These are phyloP conservation scores for Babyrousa celebensis DNA, from an alignment of 2,797 vertebrate species.

Conservation along the genomic window DNA sequence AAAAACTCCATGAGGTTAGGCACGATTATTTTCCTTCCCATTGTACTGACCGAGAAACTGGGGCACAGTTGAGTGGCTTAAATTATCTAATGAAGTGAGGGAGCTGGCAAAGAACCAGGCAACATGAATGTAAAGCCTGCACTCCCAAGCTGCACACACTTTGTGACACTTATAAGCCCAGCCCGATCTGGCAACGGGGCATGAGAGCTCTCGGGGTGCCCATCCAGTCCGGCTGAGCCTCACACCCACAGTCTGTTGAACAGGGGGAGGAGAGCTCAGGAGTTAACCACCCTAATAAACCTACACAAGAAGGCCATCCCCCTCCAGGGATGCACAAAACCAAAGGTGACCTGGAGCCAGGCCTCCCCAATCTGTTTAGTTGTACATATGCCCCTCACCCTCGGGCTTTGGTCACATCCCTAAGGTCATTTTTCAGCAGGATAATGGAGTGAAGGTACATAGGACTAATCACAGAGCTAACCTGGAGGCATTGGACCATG, in stretches of 20 bases:
- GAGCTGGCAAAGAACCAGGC: neutral
- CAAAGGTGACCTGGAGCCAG: neutral
- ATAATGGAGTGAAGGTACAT: slow-evolving; percentile 35
- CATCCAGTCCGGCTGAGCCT: neutral
- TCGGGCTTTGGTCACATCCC: slow-evolving; percentile 60
- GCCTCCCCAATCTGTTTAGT: slow-evolving; percentile 16
- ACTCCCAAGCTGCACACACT: neutral
- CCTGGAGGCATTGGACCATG: slow-evolving; percentile 4
- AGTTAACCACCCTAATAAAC: neutral
- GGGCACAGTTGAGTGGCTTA: neutral
- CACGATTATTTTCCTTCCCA: neutral
- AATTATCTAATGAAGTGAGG: neutral
- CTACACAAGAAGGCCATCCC: neutral
- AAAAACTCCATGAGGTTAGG: neutral
- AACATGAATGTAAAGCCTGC: slow-evolving; percentile 1
- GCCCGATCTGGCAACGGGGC: neutral
- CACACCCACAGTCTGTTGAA: neutral
- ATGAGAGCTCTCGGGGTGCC: neutral
- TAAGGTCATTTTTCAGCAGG: neutral
- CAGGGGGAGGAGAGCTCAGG: neutral
- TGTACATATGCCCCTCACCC: neutral
- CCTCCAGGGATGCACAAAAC: slow-evolving; percentile 27
- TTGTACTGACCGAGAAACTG: slow-evolving; percentile 38
- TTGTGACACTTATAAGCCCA: neutral
- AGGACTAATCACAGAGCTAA: slow-evolving; percentile 54